Evolutionary conservation across 2,888 invertebrate species (phyloP).

Genomic region (Nomada ruficornis): DNA sequence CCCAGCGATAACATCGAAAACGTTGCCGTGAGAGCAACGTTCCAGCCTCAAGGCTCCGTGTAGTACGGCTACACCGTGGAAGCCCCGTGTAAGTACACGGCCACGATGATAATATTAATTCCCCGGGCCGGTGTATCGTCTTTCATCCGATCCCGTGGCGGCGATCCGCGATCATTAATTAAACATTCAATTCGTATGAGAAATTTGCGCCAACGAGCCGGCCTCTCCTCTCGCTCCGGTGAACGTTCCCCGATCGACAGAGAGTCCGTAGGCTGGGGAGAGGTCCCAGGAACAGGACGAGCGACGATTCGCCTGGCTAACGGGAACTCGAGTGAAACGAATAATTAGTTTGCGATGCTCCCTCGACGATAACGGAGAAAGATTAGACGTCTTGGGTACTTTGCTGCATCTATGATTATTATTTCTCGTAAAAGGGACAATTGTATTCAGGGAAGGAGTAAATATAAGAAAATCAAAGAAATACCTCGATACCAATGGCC

Average conservation of each 20-base stretch:
- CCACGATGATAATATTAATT: slow-evolving; percentile 66
- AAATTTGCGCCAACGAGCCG: slow-evolving; percentile 42
- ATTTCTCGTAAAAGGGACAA: no score
- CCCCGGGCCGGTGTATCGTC: slow-evolving; percentile 48
- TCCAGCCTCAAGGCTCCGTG: slow-evolving; percentile 12
- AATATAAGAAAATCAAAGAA: no score
- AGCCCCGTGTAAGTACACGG: slow-evolving; percentile 37
- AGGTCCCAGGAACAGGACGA: slow-evolving; percentile 31
- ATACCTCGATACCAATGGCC: not conserved
- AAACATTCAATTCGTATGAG: slow-evolving; percentile 64
- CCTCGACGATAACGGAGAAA: no score
- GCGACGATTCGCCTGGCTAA: slow-evolving; percentile 34
- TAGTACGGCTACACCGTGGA: slow-evolving; percentile 49
- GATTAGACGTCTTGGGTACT: no score
- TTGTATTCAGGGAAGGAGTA: no score
- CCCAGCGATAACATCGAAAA: slow-evolving; percentile 69
- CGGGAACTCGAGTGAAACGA: slow-evolving; percentile 27
- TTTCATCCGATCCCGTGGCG: slow-evolving; percentile 55
- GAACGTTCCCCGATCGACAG: slow-evolving; percentile 47
- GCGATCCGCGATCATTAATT: slow-evolving; percentile 62
- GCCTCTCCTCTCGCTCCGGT: slow-evolving; percentile 19
- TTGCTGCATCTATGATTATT: no score
- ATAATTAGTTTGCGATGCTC: slow-evolving; percentile 1
- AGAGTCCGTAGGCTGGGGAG: slow-evolving; percentile 31
- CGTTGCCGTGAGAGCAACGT: slow-evolving; percentile 60